Conservation (phyloP, 2,888 invertebrate genomes). For the Polydrusus pterygomalis region DNA sequence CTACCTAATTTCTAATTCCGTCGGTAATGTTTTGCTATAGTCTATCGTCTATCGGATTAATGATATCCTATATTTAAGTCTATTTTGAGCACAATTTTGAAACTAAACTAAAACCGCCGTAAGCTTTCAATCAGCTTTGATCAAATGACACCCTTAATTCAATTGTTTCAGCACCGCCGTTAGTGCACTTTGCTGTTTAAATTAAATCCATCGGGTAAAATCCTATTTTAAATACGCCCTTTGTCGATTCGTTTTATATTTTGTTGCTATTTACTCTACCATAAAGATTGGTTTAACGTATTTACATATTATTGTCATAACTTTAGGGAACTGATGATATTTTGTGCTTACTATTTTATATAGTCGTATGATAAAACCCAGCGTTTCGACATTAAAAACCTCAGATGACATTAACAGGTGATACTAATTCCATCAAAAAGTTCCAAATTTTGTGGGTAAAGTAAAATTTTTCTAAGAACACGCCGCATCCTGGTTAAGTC, state of each 20-base stretch:
- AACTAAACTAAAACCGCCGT: slow-evolving; percentile 11
- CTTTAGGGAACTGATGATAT: background rate
- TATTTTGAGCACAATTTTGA: slow-evolving; percentile 1
- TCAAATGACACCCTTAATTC: slow-evolving; percentile 10
- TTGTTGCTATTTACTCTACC: background rate
- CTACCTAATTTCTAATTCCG: too few relatives aligned
- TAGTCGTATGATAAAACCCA: too few relatives aligned
- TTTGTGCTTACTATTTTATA: too few relatives aligned
- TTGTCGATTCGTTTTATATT: background rate
- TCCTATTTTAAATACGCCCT: slow-evolving; percentile 10
- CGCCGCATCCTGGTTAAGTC: too few relatives aligned
- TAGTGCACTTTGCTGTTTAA: slow-evolving; percentile 27
- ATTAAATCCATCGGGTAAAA: slow-evolving; percentile 13
- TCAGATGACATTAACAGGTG: too few relatives aligned
- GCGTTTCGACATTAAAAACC: too few relatives aligned
- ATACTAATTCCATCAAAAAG: too few relatives aligned
- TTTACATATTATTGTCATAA: background rate
- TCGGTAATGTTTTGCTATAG: too few relatives aligned
- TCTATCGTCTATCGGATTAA: too few relatives aligned
- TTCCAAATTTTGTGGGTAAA: too few relatives aligned
- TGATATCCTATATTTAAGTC: background rate
- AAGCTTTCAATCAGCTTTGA: slow-evolving; percentile 10
- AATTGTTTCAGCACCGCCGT: slow-evolving; percentile 18
- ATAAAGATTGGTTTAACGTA: background rate
- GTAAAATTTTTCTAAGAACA: too few relatives aligned